A percentile compares a stretch with the other conserved stretches of the same genome.
phyloP scores from a whole-genome alignment of 2,888 invertebrate genomes.

The Bimastos eiseni region DNA sequence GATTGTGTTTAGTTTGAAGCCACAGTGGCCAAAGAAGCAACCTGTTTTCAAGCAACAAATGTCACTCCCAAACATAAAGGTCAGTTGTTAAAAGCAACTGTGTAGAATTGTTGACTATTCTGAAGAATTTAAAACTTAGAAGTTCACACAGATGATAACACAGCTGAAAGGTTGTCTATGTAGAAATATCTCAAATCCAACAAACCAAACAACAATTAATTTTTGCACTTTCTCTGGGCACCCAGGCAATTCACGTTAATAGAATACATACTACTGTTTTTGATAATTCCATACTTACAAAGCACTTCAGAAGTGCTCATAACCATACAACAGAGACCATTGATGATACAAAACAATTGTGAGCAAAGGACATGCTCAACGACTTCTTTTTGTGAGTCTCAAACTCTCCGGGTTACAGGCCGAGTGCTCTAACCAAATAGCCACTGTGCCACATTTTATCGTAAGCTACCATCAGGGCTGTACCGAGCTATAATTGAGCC shows the following conservation, averaged over 20 bases:
- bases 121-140: not conserved
- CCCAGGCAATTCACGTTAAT: not conserved
- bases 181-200: not conserved
- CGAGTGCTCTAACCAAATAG: too few species aligned
- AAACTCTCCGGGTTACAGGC: too few species aligned
- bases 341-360: too few species aligned
- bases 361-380: too few species aligned
- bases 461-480: too few species aligned
- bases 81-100: not conserved
- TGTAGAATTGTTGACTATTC: not conserved
- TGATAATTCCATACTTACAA: too few species aligned
- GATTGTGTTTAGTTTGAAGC: not conserved
- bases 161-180: not conserved
- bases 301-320: too few species aligned
- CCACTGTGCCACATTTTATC: too few species aligned
- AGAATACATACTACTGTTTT: too few species aligned
- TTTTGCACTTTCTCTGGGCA: not conserved
- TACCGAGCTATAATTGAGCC: too few species aligned
- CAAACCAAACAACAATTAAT: not conserved
- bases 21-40: slow-evolving; percentile 13
- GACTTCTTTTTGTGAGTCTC: too few species aligned
- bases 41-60: not conserved
- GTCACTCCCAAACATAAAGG: not conserved
- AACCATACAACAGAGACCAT: too few species aligned
- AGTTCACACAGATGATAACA: not conserved